These are phyloP conservation scores for Drosophila subquinaria DNA, from an alignment of 2,888 invertebrate species.

Conservation along the genomic window DNA sequence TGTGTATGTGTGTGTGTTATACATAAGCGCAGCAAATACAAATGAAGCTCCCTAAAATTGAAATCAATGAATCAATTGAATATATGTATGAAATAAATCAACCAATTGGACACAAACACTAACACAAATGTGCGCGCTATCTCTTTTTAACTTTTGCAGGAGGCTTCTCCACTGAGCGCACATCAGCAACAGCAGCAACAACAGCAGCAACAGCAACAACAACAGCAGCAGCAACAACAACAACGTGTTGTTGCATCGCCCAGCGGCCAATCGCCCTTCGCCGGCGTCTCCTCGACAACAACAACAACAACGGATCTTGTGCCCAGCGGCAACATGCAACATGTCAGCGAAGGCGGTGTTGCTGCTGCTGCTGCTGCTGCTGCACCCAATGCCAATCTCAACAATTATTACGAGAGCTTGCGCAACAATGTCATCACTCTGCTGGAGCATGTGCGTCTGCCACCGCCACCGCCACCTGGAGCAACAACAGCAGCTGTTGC, in stretches of 20 bases:
- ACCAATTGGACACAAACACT: conserved; percentile 44
- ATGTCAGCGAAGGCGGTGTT: conserved; percentile 27
- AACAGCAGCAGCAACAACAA: conserved; percentile 53
- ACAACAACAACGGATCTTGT: conserved; percentile 26
- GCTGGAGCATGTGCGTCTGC: conserved; percentile 95
- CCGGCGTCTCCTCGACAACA: conserved; percentile 74
- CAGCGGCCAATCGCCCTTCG: conserved; percentile 73
- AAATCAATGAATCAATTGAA: conserved; percentile 46
- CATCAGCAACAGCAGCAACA: conserved; percentile 78
- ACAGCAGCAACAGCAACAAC: conserved; percentile 68
- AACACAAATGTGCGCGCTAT: conserved; percentile 13
- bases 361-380: background rate
- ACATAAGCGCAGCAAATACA: conserved; percentile 27
- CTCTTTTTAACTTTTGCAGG: conserved; percentile 58
- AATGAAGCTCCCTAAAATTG: conserved; percentile 13
- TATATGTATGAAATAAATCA: conserved; percentile 32
- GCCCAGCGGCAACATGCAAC: conserved; percentile 42
- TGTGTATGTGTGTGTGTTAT: conserved; percentile 15
- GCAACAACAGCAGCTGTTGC: too few species aligned
- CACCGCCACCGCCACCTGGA: conserved; percentile 84
- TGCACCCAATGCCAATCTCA: conserved; percentile 88
- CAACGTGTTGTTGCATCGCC: conserved; percentile 51
- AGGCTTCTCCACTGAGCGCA: conserved; percentile 84
- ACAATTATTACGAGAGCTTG: conserved; percentile 96
- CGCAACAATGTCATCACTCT: conserved; percentile 96